Conservation (phyloP, 2,888 invertebrate species). For the Leptinotarsa tumamoca region DNA sequence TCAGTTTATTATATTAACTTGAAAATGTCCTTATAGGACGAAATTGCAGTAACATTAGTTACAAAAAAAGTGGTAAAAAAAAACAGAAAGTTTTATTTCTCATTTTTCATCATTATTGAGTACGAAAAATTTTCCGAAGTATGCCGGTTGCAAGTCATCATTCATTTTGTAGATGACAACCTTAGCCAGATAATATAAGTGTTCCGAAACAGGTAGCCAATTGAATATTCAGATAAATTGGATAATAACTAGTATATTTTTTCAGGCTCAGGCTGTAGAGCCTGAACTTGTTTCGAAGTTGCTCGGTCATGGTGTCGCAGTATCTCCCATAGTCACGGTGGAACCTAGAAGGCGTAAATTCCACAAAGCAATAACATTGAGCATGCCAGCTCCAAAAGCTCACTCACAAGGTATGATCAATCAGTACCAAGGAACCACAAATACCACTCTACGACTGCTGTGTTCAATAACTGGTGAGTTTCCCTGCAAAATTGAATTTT, state of each 20-base stretch:
- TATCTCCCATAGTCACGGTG: conserved; percentile 97
- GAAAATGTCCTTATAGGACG: too few relatives aligned
- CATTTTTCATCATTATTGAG: too few relatives aligned
- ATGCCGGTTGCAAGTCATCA: too few relatives aligned
- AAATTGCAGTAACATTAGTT: too few relatives aligned
- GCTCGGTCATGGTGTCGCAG: conserved; percentile 95
- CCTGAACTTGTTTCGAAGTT: conserved; percentile 86
- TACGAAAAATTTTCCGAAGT: too few relatives aligned
- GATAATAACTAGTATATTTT: conserved; percentile 38
- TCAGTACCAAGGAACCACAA: conserved; percentile 78
- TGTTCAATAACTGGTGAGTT: conserved; percentile 91
- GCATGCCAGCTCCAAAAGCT: conserved; percentile 87
- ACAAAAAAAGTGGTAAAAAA: too few relatives aligned
- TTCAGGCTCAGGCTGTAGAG: conserved; percentile 91
- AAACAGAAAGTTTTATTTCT: too few relatives aligned
- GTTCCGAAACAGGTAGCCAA: too few relatives aligned
- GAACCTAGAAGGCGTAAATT: conserved; percentile 98
- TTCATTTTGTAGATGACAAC: too few relatives aligned
- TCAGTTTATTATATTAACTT: too few relatives aligned
- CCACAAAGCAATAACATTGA: conserved; percentile 97
- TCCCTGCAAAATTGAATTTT: background rate
- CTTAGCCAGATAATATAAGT: too few relatives aligned
- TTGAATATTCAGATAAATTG: too few relatives aligned
- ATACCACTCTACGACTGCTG: conserved; percentile 88
- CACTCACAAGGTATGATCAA: conserved; percentile 81